Percentiles rank a stretch among this genome's conserved stretches.
These are phyloP conservation scores for Colistium nudipinnis DNA, from an alignment of 2,113 vertebrate species.

Conservation along the genomic window DNA sequence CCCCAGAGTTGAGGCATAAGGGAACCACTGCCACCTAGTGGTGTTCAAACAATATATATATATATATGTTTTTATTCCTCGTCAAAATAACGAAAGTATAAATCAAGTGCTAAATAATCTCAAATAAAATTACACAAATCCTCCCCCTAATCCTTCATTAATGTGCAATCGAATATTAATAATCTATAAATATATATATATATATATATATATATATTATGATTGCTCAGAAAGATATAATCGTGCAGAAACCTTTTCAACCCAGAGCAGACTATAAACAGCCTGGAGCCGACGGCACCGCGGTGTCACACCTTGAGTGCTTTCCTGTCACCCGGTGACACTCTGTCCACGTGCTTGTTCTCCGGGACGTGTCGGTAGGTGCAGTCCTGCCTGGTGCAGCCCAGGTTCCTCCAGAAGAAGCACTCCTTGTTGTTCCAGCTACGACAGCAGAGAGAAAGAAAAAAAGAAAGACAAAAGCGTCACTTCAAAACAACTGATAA, in stretches of 20 bases:
- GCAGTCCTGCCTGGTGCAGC: conserved; percentile 75
- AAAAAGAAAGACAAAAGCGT: neutral
- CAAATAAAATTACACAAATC: conserved; percentile 2
- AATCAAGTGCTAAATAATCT: too few relatives aligned
- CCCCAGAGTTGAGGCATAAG: conserved; percentile 23
- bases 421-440: conserved; percentile 76
- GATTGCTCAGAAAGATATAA: too few relatives aligned
- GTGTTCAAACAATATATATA: neutral
- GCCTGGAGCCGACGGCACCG: too few relatives aligned
- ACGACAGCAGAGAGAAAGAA: neutral
- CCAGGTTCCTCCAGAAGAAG: conserved; percentile 79
- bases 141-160: too few relatives aligned
- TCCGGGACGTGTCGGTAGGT: conserved; percentile 74
- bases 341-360: conserved; percentile 73
- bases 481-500: too few relatives aligned
- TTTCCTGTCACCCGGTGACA: conserved; percentile 38
- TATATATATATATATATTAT: too few relatives aligned
- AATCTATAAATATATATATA: too few relatives aligned
- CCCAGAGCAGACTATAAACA: too few relatives aligned
- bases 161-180: too few relatives aligned
- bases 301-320: neutral
- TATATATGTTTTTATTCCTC: neutral
- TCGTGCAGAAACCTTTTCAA: too few relatives aligned
- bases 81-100: too few relatives aligned
- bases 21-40: conserved; percentile 53